Evolutionary conservation across 2,113 vertebrate species (phyloP).

Genomic region (Alligator mississippiensis): DNA sequence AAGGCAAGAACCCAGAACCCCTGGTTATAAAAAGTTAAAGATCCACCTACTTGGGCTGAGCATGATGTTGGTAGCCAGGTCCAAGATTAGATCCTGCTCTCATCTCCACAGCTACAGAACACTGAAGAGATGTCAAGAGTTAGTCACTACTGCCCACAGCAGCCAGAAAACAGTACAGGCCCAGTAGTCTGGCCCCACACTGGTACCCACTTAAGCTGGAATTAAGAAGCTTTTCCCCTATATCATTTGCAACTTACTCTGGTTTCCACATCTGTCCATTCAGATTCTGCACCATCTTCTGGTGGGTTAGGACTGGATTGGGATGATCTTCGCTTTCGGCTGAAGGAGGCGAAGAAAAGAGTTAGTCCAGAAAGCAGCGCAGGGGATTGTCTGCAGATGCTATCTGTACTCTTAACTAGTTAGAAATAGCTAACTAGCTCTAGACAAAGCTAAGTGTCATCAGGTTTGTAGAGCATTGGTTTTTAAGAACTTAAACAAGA

Average conservation of each 20-base stretch:
- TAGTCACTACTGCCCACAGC: accelerated
- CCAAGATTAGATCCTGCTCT: conserved; percentile 90
- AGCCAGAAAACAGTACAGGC: neutral
- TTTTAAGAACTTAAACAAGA: accelerated
- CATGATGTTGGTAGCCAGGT: conserved; percentile 89
- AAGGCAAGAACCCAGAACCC: accelerated
- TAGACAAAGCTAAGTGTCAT: neutral
- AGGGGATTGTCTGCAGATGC: too few species aligned
- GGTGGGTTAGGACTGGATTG: conserved; percentile 62
- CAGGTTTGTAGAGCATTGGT: neutral
- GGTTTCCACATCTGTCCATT: conserved; percentile 93
- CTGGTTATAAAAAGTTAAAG: neutral
- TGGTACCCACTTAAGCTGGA: neutral
- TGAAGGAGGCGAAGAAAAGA: conserved; percentile 36
- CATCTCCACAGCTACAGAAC: conserved; percentile 93
- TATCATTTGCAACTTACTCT: conserved; percentile 80
- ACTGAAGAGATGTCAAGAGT: conserved; percentile 78
- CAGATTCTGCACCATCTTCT: conserved; percentile 75
- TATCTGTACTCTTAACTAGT: too few species aligned
- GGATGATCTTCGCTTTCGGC: conserved; percentile 89
- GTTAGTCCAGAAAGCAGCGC: neutral
- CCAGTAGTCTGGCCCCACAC: neutral
- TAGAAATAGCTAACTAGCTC: neutral
- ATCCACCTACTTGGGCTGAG: conserved; percentile 88
- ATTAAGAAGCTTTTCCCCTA: accelerated